Percentiles rank a stretch among this genome's conserved stretches.
phyloP scores from a whole-genome alignment of 2,888 invertebrate genomes.

The Caenorhabditis sp. region DNA sequence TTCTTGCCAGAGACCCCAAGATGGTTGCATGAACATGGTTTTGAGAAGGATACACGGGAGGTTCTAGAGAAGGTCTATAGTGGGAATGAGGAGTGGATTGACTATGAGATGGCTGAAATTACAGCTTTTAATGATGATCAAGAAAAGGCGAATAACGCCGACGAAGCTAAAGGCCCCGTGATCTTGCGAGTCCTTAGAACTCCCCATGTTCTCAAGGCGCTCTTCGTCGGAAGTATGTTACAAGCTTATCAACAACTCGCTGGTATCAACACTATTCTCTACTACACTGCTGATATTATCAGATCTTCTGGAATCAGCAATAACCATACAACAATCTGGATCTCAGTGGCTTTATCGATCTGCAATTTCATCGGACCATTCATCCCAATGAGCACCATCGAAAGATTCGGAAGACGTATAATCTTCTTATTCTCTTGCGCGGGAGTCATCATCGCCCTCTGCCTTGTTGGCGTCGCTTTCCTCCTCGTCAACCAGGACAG shows the following conservation, averaged over 20 bases:
- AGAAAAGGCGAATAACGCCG: constrained; percentile 2
- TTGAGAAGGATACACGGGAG: constrained; percentile 41
- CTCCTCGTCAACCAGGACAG: constrained; percentile 27
- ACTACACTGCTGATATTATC: constrained; percentile 65
- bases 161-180: constrained; percentile 14
- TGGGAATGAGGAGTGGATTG: constrained; percentile 59
- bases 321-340: constrained; percentile 63
- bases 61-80: constrained; percentile 56
- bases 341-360: constrained; percentile 42
- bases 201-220: constrained; percentile 71
- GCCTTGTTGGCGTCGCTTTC: constrained; percentile 64
- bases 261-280: constrained; percentile 76
- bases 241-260: constrained; percentile 75
- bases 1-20: constrained; percentile 76
- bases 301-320: constrained; percentile 59
- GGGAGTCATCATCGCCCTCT: constrained; percentile 56
- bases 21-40: constrained; percentile 56
- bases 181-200: constrained; percentile 55
- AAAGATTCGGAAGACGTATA: constrained; percentile 59
- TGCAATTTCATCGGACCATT: constrained; percentile 65
- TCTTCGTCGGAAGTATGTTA: constrained; percentile 74
- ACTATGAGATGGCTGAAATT: constrained; percentile 64
- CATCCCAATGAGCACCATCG: constrained; percentile 66
- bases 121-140: constrained; percentile 31
- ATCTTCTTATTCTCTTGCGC: constrained; percentile 60